Conservation (phyloP, 2,888 invertebrate species). For the Dasysyrphus tricinctus region DNA sequence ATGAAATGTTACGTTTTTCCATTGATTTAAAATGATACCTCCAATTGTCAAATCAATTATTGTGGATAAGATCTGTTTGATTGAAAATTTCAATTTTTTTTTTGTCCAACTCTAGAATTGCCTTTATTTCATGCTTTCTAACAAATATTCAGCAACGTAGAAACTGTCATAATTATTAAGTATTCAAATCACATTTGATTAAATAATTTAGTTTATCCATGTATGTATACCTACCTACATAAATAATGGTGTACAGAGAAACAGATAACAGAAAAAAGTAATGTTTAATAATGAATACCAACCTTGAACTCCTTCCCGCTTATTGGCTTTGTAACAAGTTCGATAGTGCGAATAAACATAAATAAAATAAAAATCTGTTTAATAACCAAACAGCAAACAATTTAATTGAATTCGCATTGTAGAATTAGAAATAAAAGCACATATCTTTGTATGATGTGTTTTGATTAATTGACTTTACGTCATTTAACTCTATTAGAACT, state of each 20-base stretch:
- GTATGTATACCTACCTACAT: not conserved
- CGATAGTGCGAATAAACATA: constrained; percentile 37
- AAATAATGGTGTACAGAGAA: not conserved
- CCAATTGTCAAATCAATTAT: too few species aligned
- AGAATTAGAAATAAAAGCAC: not conserved
- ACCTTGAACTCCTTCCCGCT: constrained; percentile 61
- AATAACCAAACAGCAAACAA: constrained; percentile 33
- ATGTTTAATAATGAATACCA: constrained; percentile 36
- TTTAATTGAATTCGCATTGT: constrained; percentile 33
- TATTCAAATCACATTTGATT: constrained; percentile 42
- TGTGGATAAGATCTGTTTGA: not conserved
- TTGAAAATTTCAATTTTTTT: not conserved
- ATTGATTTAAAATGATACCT: too few species aligned
- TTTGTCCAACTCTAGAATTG: not conserved
- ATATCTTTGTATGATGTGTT: not conserved
- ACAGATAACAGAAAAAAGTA: not conserved
- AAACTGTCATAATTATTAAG: not conserved
- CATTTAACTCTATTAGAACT: constrained; percentile 19
- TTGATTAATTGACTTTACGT: constrained; percentile 31
- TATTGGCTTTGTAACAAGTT: constrained; percentile 25
- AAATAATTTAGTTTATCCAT: not conserved
- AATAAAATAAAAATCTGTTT: constrained; percentile 29
- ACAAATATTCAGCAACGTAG: constrained; percentile 5
- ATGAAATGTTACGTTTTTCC: too few species aligned
- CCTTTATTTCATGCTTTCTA: not conserved